Base-by-base conservation (phyloP, 53 echinoderm and acorn worm species). In the Paracentrotus lividus region DNA sequence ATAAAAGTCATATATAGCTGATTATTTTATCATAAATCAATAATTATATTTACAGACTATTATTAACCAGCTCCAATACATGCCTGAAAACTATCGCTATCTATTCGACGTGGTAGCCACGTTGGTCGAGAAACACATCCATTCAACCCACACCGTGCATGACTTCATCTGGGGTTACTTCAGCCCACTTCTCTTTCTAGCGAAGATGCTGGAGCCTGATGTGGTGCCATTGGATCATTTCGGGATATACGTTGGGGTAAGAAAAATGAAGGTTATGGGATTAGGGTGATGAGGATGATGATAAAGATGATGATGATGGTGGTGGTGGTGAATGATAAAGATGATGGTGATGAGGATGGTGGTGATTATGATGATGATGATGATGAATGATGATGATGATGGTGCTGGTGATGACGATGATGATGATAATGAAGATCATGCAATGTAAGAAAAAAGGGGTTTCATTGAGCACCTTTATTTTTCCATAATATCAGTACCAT, bases 101-200 rank as follows among this genome's bases (percentile, higher is more conserved):
- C 52, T 94, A 3, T 90, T 90, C 53, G 45, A 90, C 47, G 16
- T 64, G 2, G 7, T 90, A 0, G 66, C 61, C 0, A 55, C 40
- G 26, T 38, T 84, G 10, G 0, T 42, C 1, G 31, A 27, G 43
- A 56, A 57, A 40, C 81, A 93, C n/a, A 21, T 93, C 42, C 61
- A 84, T 61, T 5, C 32, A 4, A 93, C 93, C 23, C 84, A 84
- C 20, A 93, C 93, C 14, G 95, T 96, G 5, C 84, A 94, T 32
- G 96, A 96, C 15, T 72, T 96, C 23, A 84, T 96, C 67, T 96
- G 95, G 95, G 96, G 96, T 13, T 96, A 96, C 75, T 43, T 86
- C 20, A 95, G 95, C 58, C 93, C 54, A 0, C 26, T 96, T 42
- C 75, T 93, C 32, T 45, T 77, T n/a, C 53, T 89, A 4, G 94